Evolutionary conservation across 2,797 vertebrate species (phyloP), one percentile per base, ranked within the genome.

Genomic region (Premnoplex brunnescens): DNA sequence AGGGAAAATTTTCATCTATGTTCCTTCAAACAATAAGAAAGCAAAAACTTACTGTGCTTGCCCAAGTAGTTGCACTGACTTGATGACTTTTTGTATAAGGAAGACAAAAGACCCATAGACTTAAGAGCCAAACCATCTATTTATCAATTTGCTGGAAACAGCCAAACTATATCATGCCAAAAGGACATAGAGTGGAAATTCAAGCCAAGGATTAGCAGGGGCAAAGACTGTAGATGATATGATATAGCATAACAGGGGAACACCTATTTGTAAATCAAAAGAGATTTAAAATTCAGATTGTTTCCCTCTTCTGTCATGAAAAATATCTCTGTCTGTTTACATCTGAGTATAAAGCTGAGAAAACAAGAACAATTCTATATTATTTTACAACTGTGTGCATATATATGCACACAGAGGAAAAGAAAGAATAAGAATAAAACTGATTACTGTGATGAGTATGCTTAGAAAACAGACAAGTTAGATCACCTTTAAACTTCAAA

Each of bases 401-500:
- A 7, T n/a, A 48, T 17, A 34, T 1, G 41, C 3, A 44, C 2
- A 48, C 0, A 32, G 2, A 44, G 21, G 32, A 63, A 81, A 46
- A 69, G 10, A 72, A 21, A 78, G 4, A 4, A 54, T 39, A 21
- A 78, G 4, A 4, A 54, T 39, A 20, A n/a, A 3, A 7, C 9
- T 17, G 2, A 21, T 27, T 78, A 9, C 24, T 79, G 2, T 30
- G 39, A 19, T n/a, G 9, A 68, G 9, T 59, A 19, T 39, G 3
- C 7, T 78, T 68, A 36, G 30, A 72, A 78, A 39, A 74, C 19
- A 51, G 5, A 8, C 12, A 88, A 75, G 5, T 10, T 20, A 66
- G 20, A 26, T 34, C 1, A 2, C 22, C 34, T 85, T 71, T 46
- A 46, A 32, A 68, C 28, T 30, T 75, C 44, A 76, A 26, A 69